A percentile compares a stretch with the other conserved stretches of the same genome.
phyloP scores from a whole-genome alignment of 2,113 vertebrate genomes.

The Perca fluviatilis region DNA sequence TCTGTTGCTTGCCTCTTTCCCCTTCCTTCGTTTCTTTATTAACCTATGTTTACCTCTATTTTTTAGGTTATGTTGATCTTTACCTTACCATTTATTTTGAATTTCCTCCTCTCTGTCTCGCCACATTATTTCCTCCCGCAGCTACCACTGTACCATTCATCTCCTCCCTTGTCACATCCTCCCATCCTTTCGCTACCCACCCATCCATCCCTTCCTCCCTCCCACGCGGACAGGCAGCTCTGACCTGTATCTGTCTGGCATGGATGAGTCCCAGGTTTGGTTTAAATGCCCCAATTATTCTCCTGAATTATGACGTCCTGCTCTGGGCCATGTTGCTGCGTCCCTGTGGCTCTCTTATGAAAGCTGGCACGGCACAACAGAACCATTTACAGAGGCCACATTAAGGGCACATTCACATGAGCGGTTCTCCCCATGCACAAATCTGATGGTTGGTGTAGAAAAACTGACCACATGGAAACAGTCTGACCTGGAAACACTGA shows the following conservation, averaged over 20 bases:
- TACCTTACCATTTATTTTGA: conserved; percentile 29
- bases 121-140: conserved; percentile 2
- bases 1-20: conserved; percentile 1
- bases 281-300: conserved; percentile 83
- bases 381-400: conserved; percentile 70
- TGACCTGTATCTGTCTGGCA: conserved; percentile 83
- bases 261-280: conserved; percentile 79
- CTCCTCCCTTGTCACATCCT: conserved; percentile 45
- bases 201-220: conserved; percentile 54
- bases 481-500: conserved; percentile 31
- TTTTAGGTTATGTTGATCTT: conserved; percentile 1
- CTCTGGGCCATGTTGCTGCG: conserved; percentile 54
- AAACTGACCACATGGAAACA: conserved; percentile 12
- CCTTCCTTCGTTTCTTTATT: not conserved
- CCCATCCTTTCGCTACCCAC: conserved; percentile 56
- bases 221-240: conserved; percentile 70
- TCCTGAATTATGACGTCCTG: conserved; percentile 81
- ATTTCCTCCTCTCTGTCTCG: conserved; percentile 11
- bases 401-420: conserved; percentile 64
- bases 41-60: conserved; percentile 2
- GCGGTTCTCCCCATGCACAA: conserved; percentile 32
- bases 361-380: conserved; percentile 69
- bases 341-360: conserved; percentile 68
- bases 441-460: conserved; percentile 19
- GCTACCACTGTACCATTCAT: conserved; percentile 27